Percentiles rank a stretch among this genome's conserved stretches.
These are phyloP conservation scores for Phthorimaea operculella DNA, from an alignment of 1,140 invertebrate genomes.

Conservation along the genomic window DNA sequence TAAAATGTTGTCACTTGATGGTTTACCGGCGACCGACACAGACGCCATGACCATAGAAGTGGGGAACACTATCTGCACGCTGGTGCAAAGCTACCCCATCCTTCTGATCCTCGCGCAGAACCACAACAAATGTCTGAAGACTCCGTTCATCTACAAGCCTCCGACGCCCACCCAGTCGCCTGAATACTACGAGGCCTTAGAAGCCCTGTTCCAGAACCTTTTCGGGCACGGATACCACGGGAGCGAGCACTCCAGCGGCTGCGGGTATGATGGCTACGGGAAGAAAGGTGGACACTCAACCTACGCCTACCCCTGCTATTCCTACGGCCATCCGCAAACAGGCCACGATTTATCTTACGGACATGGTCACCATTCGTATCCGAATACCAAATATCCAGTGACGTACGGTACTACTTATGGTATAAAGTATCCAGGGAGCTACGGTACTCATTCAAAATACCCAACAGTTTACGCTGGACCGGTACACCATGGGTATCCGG, in stretches of 20 bases:
- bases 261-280: slow-evolving; percentile 10
- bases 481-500: neutral
- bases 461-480: slow-evolving; percentile 5
- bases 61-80: slow-evolving; percentile 38
- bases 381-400: neutral
- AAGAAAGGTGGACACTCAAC: slow-evolving; percentile 1
- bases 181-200: slow-evolving; percentile 52
- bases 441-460: neutral
- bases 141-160: slow-evolving; percentile 50
- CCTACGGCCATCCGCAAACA: neutral
- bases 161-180: slow-evolving; percentile 45
- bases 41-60: slow-evolving; percentile 33
- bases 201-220: slow-evolving; percentile 40
- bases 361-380: too few species aligned
- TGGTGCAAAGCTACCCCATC: slow-evolving; percentile 50
- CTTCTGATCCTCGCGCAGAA: slow-evolving; percentile 53
- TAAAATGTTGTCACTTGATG: neutral
- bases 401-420: neutral
- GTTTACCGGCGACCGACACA: neutral
- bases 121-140: slow-evolving; percentile 43
- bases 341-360: neutral
- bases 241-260: slow-evolving; percentile 13
- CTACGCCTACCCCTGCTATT: neutral
- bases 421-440: neutral
- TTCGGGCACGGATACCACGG: slow-evolving; percentile 24